Evolutionary conservation across 2,888 invertebrate species (phyloP).

Genomic region (Euclidia mi): DNA sequence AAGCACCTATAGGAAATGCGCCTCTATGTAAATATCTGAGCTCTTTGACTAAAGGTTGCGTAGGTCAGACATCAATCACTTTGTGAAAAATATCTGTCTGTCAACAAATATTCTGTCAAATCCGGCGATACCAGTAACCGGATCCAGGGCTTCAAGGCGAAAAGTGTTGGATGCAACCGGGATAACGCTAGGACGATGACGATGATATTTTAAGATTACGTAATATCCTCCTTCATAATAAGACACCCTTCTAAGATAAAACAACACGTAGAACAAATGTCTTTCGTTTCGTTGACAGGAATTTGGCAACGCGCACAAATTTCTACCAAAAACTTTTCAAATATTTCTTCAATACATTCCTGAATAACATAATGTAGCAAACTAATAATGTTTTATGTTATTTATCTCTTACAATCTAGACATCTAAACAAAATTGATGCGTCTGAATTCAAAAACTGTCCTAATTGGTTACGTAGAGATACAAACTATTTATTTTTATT

Average conservation of each 20-base stretch:
- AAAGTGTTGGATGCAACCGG: too few species aligned
- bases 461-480: too few species aligned
- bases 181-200: too few species aligned
- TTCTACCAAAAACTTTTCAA: background rate
- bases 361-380: background rate
- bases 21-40: too few species aligned
- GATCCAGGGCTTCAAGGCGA: too few species aligned
- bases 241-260: background rate
- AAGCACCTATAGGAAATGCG: too few species aligned
- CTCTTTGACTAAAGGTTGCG: too few species aligned
- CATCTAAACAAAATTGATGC: background rate
- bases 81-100: too few species aligned
- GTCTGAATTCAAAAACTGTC: background rate
- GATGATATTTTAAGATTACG: constrained; percentile 26
- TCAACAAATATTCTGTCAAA: too few species aligned
- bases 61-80: too few species aligned
- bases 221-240: background rate
- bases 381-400: constrained; percentile 2
- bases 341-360: constrained; percentile 4
- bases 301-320: background rate
- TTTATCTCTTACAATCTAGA: background rate
- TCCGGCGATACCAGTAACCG: too few species aligned
- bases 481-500: too few species aligned
- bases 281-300: background rate
- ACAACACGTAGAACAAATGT: background rate